Evolutionary conservation across 1,140 invertebrate genomes (phyloP).

Genomic region (Drosophila nasuta): DNA sequence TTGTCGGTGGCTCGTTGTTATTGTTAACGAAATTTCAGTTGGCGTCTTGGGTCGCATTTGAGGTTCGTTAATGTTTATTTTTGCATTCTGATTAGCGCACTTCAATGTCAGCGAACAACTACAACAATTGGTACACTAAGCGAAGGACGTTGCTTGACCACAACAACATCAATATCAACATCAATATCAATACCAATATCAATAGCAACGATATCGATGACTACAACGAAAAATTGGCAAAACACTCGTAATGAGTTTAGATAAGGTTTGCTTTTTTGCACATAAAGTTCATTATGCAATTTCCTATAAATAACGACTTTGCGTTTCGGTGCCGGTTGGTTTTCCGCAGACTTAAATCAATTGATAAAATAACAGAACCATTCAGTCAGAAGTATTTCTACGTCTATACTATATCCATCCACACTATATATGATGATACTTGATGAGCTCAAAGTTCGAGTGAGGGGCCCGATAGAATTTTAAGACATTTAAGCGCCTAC

Average conservation of each 20-base stretch:
- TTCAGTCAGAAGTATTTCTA: conserved; percentile 33
- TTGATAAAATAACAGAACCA: conserved; percentile 46
- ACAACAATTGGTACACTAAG: conserved; percentile 29
- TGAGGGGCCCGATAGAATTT: background rate
- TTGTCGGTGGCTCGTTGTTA: conserved; percentile 6
- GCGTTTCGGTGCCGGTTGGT: background rate
- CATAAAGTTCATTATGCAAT: conserved; percentile 51
- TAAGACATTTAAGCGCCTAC: conserved; percentile 39
- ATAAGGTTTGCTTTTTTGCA: conserved; percentile 20
- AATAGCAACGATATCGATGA: background rate
- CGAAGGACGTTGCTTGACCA: conserved; percentile 56
- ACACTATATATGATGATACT: conserved; percentile 18
- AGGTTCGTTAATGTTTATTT: conserved; percentile 81
- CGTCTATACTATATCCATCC: background rate
- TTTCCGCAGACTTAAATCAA: conserved; percentile 15
- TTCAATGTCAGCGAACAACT: conserved; percentile 43
- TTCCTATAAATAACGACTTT: conserved; percentile 45
- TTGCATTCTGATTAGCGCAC: conserved; percentile 79
- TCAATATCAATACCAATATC: conserved; percentile 10
- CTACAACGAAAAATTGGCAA: conserved; percentile 20
- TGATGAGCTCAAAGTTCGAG: conserved; percentile 52
- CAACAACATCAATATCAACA: conserved; percentile 20
- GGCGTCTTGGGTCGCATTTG: conserved; percentile 54
- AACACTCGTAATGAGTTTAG: conserved; percentile 23
- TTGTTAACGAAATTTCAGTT: conserved; percentile 35